These are phyloP conservation scores for Diaphora mendica DNA, from an alignment of 2,888 invertebrate species.

Conservation along the genomic window DNA sequence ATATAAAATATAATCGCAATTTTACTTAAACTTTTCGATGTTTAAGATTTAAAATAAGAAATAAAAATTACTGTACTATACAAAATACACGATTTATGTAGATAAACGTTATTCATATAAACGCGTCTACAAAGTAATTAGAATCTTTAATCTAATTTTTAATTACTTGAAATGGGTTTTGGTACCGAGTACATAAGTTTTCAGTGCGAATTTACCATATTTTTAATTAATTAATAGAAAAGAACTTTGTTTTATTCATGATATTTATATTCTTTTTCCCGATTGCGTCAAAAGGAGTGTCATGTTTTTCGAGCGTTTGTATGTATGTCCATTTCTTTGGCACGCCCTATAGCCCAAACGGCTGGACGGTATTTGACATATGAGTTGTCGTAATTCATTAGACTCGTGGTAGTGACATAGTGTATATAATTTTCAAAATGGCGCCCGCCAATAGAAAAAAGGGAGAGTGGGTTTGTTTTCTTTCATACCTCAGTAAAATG, in stretches of 20 bases:
- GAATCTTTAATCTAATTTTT: neutral
- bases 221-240: neutral
- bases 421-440: no score
- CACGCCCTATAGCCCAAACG: no score
- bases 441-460: no score
- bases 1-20: neutral
- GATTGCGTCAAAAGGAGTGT: no score
- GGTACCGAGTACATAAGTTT: neutral
- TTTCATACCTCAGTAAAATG: no score
- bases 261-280: neutral
- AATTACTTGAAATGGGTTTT: neutral
- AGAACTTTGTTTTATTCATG: neutral
- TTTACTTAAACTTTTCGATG: neutral
- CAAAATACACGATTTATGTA: neutral
- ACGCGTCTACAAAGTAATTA: constrained; percentile 15
- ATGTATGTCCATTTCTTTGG: no score
- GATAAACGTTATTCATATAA: neutral
- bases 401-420: no score
- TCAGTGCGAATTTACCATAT: neutral
- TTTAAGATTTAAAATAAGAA: neutral
- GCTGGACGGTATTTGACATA: no score
- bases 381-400: no score
- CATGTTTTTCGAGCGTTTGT: no score
- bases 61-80: neutral
- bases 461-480: no score